Evolutionary conservation across 2,888 invertebrate species (phyloP), one percentile per base, ranked within the genome.

Genomic region (Gonocerus acuteangulatus): DNA sequence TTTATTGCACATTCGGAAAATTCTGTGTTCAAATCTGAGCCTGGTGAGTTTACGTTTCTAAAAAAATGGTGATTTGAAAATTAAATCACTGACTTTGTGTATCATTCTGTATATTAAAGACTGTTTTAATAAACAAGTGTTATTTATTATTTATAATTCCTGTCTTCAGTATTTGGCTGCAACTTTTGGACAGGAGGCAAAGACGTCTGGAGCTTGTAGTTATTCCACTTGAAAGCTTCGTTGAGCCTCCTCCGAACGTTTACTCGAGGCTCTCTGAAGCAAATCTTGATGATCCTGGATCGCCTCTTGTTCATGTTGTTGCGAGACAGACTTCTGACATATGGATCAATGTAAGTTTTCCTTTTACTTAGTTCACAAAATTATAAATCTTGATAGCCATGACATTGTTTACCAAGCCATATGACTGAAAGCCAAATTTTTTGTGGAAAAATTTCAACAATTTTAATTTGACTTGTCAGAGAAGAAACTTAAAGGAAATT

Each of bases 141-240:
- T n/a, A n/a, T n/a, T n/a, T n/a, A n/a, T n/a, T n/a, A n/a, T n/a
- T n/a, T n/a, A n/a, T n/a, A n/a, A n/a, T n/a, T n/a, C n/a, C n/a
- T n/a, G n/a, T n/a, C n/a, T n/a, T n/a, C n/a, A 94, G 94, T 71
- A 84, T 95, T 16, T 95, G 95, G 92, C 85, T 88, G 11, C 91
- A 95, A 72, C 76, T 95, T n/a, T 74, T 96, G 69, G 89, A 95
- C 71, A 78, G 96, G 1, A 82, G 84, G 65, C 96, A 96, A 73
- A 88, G 89, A 72, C 80, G 86, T 15, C 77, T 95, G 62, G 91
- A 93, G 71, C 74, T 96, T 67, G 84, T 89, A 22, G 77, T 95
- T 19, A 79, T 95, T 60, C 91, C 93, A 0, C 72, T 91, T 57
- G 82, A 83, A 58, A 86, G 87, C 76, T 93, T 94, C 71, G 79